A percentile compares a stretch with the other conserved stretches of the same genome.
Evolutionary conservation across 92 coral and sea anemone genomes (phyloP).

Genomic region (Porites evermanni): DNA sequence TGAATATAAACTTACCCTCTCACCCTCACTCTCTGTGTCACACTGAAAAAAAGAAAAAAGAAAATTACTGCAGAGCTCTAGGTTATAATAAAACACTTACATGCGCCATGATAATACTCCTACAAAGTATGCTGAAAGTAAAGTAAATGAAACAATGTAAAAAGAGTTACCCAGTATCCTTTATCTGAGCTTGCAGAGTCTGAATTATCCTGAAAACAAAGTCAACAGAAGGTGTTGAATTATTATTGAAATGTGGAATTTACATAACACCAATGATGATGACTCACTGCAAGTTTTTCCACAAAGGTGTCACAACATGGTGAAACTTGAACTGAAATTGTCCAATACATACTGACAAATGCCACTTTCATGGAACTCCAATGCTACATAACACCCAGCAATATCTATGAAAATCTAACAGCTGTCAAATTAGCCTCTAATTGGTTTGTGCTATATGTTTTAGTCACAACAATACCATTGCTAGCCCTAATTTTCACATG

Average conservation of each 20-base stretch:
- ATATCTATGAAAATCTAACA: too few relatives aligned
- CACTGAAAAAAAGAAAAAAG: slow-evolving; percentile 61
- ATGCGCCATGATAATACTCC: not conserved
- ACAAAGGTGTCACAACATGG: too few relatives aligned
- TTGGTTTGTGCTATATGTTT: too few relatives aligned
- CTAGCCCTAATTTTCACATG: too few relatives aligned
- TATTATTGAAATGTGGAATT: not conserved
- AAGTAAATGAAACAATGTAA: not conserved
- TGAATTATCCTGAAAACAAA: slow-evolving; percentile 74
- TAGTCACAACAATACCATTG: too few relatives aligned
- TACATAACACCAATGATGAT: too few relatives aligned
- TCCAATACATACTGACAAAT: too few relatives aligned
- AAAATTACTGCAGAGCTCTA: not conserved
- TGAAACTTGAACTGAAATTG: too few relatives aligned
- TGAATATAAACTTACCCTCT: slow-evolving; percentile 69
- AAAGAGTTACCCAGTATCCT: slow-evolving; percentile 85
- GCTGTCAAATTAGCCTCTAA: too few relatives aligned
- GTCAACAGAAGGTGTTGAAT: not conserved
- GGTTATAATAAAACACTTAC: too few relatives aligned
- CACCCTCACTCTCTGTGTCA: slow-evolving; percentile 93
- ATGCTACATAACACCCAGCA: too few relatives aligned
- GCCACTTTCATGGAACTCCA: too few relatives aligned
- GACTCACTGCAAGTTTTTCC: not conserved
- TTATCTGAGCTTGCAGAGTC: slow-evolving; percentile 96
- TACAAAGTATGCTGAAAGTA: not conserved